Evolutionary conservation across 2,113 vertebrate genomes (phyloP), one percentile per base, ranked within the genome.

Genomic region (Galemys pyrenaicus): DNA sequence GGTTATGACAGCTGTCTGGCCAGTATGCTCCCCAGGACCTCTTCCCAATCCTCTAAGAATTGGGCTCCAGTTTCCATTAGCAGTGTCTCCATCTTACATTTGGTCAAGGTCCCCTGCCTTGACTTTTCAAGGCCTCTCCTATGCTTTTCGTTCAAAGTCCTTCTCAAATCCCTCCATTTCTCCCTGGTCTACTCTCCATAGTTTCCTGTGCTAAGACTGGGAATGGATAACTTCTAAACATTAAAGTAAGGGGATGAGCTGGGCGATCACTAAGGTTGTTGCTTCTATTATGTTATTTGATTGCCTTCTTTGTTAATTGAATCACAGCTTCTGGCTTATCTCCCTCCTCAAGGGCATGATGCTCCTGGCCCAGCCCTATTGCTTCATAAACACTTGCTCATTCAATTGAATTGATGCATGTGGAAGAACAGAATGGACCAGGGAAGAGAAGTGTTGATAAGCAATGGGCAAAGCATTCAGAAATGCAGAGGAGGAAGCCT

Each of bases 61-160:
- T 32, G 13, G 44, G 13, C 12, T 9, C 54, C 62, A 26, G 11
- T 87, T 75, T 89, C 73, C 22, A 51, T 49, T 9, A 37, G 24
- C 44, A 58, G 2, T 10, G 2, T 78, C 19, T 80, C n/a, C 71
- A 19, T 51, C 71, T 19, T 51, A 6, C 22, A 11, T 16, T 86
- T 4, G 0, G 2, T 30, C 60, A 13, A 2, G 16, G 32, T 0
- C 0, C 28, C 35, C 16, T 13, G 3, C 10, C 46, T 60, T 81
- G 41, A 67, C 49, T 41, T 35, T 54, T 78, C 56, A 39, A 2
- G 58, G 1, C 16, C 11, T 49, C 65, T 35, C 2, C 22, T 32
- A 17, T 1, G 2, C 12, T 24, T 46, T 37, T 37, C 0, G 20
- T 13, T 67, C 54, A 56, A 41, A 39, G 32, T 39, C 24, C 28